Evolutionary conservation across 2,797 vertebrate genomes (phyloP).

Genomic region (Danio choprae): DNA sequence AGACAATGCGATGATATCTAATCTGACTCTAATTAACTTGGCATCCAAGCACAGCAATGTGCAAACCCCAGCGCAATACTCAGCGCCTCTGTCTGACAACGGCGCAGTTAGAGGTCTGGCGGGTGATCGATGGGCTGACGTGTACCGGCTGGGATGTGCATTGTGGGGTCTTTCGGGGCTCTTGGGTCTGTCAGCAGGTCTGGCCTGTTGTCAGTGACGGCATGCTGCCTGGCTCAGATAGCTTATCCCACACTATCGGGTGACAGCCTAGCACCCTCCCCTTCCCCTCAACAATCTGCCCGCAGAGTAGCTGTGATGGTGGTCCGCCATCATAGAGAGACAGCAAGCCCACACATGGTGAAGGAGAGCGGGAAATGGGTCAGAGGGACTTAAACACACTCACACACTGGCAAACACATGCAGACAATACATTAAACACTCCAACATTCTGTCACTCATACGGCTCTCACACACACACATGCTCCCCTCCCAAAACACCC

Average conservation of each 20-base stretch:
- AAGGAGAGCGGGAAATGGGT: constrained; percentile 45
- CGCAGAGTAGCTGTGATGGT: constrained; percentile 55
- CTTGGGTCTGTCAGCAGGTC: constrained; percentile 50
- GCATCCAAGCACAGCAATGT: constrained; percentile 39
- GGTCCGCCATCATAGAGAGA: constrained; percentile 61
- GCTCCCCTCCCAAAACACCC: constrained; percentile 68
- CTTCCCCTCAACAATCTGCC: constrained; percentile 67
- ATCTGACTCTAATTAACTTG: constrained; percentile 65
- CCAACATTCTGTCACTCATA: constrained; percentile 43
- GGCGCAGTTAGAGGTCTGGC: constrained; percentile 8
- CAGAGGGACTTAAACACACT: constrained; percentile 45
- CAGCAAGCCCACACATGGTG: constrained; percentile 54
- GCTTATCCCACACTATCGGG: constrained; percentile 73
- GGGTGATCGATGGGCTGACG: constrained; percentile 39
- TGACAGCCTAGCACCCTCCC: constrained; percentile 63
- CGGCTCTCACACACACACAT: constrained; percentile 62
- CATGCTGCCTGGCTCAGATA: constrained; percentile 71
- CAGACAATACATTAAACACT: constrained; percentile 50
- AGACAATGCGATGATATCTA: constrained; percentile 65
- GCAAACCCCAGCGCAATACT: constrained; percentile 31
- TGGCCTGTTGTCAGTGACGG: constrained; percentile 65
- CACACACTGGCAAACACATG: constrained; percentile 51
- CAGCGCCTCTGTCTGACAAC: constrained; percentile 18
- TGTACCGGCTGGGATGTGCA: constrained; percentile 35
- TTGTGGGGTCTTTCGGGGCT: constrained; percentile 43